Base-by-base conservation (phyloP, 2,888 invertebrate species). In the Drosophila pegasa region DNA sequence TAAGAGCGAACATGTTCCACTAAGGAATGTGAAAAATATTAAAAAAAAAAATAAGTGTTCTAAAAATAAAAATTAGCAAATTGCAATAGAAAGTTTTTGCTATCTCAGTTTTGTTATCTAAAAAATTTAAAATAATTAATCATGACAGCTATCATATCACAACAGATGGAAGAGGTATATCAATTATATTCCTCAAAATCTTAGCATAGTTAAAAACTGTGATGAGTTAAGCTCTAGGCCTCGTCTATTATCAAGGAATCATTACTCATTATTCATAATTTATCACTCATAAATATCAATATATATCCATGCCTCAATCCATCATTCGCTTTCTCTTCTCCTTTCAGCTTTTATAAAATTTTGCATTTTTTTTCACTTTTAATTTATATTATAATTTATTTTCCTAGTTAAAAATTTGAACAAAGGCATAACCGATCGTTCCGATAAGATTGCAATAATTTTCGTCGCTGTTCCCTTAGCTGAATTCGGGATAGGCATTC, bases 401-500 rank as follows among this genome's bases (percentile, higher is more conserved):
- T 27, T 10, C 10, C 0, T 16, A 62, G 35, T 6, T n/a, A 18
- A 3, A n/a, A 12, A 8, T 29, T 50, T 14, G 12, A 10, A 27
- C 43, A 51, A 16, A 37, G 14, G 6, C 18, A 40, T 29, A 55
- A 18, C 27, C 27, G 31, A 48, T 48, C 47, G 14, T 9, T 18
- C 18, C n/a, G 78, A 73, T 73, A 54, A 77, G 77, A 76, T 69
- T 56, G 16, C 16, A 52, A 60, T 50, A 35, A 10, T 35, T 12
- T 41, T 14, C 25, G 25, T 10, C 25, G 25, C 7, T 27, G 16
- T 7, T 50, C 4, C 56, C 29, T 37, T 22, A 25, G 18, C 9
- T 25, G 8, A 48, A 57, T 61, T 31, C 10, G 52, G 48, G 63
- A 52, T 57, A 76, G 31, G 48, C 58, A 37, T 1, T 40, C 41